Base-by-base conservation (phyloP, 2,888 invertebrate species). In the Ichneumoninae sp. region DNA sequence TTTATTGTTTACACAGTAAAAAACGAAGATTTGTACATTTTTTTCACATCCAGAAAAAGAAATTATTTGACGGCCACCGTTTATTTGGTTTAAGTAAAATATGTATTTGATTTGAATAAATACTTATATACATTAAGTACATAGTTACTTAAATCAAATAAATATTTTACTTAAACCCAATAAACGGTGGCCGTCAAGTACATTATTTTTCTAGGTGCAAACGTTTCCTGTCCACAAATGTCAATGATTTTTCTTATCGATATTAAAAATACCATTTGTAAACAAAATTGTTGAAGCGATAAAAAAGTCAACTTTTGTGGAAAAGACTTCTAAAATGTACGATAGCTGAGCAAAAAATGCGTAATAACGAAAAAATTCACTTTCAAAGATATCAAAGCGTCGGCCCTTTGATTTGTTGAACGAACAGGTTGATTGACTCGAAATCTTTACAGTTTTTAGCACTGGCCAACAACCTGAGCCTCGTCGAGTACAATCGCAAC, bases 401-500 rank as follows among this genome's bases (percentile, higher is more conserved):
- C 16, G 4, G 16, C 1, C 5, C 16, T 47, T 47, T 47, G 3
- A 54, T 54, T 19, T 19, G 10, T 30, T 10, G 4, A 30, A 6
- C 36, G n/a, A 47, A 16, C 16, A 66, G n/a, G 19, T 7, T 40
- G 16, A 66, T 66, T 44, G 16, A 66, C 33, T 36, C 66, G 19
- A 66, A 69, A 50, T 30, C 13, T 26, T 50, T 50, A 50, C 36
- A 86, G 86, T 86, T 86, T 72, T 75, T 86, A 52, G 77, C 81
- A 26, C 57, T 86, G 36, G 65, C 77, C 33, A 86, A 86, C 54
- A 86, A 86, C 52, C 52, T 83, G 60, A 86, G 83, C 40, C 62
- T 79, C 36, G 44, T 70, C 8, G 86, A 86, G 57, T 86, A 86
- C 70, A 75, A 86, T 74, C 81, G 74, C 16, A 86, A 86, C 26